These are phyloP conservation scores for Pterocles gutturalis DNA, from an alignment of 2,113 vertebrate genomes.

Conservation along the genomic window DNA sequence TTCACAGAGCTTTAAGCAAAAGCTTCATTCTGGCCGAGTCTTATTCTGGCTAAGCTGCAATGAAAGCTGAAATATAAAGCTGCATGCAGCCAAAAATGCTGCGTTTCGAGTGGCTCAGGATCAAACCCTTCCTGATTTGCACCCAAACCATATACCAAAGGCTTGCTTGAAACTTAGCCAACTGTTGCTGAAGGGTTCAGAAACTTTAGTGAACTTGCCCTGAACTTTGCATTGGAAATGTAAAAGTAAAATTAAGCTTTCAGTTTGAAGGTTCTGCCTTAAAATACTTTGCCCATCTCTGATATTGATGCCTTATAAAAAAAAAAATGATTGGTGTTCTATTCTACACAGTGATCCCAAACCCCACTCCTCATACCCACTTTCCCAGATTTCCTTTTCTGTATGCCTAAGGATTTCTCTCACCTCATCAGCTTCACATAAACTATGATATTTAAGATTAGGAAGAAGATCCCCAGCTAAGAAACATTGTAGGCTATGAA, in stretches of 20 bases:
- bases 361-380: neutral
- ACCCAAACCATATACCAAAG: constrained; percentile 13
- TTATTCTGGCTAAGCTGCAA: neutral
- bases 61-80: neutral
- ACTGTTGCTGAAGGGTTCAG: neutral
- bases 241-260: constrained; percentile 25
- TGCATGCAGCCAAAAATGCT: neutral
- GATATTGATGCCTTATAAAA: neutral
- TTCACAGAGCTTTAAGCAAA: neutral
- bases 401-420: neutral
- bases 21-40: neutral
- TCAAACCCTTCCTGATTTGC: neutral
- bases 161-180: neutral
- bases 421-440: neutral
- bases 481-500: neutral
- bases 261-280: neutral
- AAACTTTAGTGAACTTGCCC: constrained; percentile 1
- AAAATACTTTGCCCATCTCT: neutral
- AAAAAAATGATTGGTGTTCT: neutral
- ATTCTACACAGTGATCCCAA: neutral
- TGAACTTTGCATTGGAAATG: constrained; percentile 42
- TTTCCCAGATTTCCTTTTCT: neutral
- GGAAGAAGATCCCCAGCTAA: neutral
- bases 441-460: neutral
- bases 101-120: neutral